phyloP scores from a whole-genome alignment of 2,113 vertebrate genomes.

The Cynoglossus semilaevis region DNA sequence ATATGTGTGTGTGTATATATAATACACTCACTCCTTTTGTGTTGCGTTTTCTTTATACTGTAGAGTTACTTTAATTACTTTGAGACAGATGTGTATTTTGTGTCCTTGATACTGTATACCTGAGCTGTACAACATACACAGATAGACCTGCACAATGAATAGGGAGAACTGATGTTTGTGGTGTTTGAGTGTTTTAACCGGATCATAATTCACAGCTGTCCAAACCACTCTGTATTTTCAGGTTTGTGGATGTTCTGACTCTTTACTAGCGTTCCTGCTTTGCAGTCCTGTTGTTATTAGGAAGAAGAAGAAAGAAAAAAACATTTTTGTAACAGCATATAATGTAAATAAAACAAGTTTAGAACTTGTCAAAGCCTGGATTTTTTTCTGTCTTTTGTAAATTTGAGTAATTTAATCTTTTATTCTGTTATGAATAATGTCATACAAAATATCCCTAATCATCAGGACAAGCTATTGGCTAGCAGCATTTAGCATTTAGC shows the following conservation, averaged over 20 bases:
- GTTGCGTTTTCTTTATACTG: constrained; percentile 85
- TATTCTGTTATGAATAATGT: no score
- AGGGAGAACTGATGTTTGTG: constrained; percentile 71
- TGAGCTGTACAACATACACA: constrained; percentile 65
- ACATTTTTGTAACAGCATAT: constrained; percentile 67
- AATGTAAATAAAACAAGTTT: constrained; percentile 65
- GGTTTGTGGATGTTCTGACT: constrained; percentile 64
- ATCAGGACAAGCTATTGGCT: no score
- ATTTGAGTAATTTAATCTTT: no score
- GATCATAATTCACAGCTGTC: constrained; percentile 86
- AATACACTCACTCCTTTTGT: no score
- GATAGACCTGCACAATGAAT: constrained; percentile 73
- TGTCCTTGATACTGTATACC: constrained; percentile 88
- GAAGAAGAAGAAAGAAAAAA: constrained; percentile 29
- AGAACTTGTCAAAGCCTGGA: constrained; percentile 14
- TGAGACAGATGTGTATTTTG: constrained; percentile 86
- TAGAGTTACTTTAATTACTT: constrained; percentile 84
- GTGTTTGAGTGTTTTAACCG: constrained; percentile 82
- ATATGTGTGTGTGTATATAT: no score
- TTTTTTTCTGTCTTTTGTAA: background rate
- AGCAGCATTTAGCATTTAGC: no score
- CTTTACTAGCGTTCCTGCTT: constrained; percentile 65
- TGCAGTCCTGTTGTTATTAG: constrained; percentile 62
- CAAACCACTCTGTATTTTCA: constrained; percentile 71
- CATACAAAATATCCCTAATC: no score